Percentiles rank a stretch among this genome's conserved stretches.
These are phyloP conservation scores for Andrena praecox DNA, from an alignment of 2,888 invertebrate genomes.

Conservation along the genomic window DNA sequence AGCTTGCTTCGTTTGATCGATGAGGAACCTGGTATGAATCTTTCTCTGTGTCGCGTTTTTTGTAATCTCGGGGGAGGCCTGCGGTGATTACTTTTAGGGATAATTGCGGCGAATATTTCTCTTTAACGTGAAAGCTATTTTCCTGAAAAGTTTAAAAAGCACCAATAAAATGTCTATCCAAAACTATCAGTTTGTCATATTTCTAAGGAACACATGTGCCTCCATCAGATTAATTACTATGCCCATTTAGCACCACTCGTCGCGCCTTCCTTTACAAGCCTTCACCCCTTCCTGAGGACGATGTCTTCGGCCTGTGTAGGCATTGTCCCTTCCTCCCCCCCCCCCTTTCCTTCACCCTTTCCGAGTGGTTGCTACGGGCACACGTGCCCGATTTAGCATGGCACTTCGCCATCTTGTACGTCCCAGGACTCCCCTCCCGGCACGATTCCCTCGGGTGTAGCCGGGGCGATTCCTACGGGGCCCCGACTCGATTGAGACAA, in stretches of 20 bases:
- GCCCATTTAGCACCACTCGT: not conserved
- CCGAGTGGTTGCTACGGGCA: slow-evolving; percentile 38
- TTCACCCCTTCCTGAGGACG: slow-evolving; percentile 21
- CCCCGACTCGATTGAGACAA: slow-evolving; percentile 69
- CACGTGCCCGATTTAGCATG: slow-evolving; percentile 74
- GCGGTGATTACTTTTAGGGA: too few species aligned
- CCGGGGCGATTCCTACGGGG: slow-evolving; percentile 21
- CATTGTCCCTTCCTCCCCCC: slow-evolving; percentile 59
- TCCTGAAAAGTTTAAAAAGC: too few species aligned
- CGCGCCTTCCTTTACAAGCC: not conserved
- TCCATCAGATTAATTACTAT: too few species aligned
- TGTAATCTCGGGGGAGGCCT: too few species aligned
- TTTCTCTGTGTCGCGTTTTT: too few species aligned
- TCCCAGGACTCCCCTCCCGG: slow-evolving; percentile 14
- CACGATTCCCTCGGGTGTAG: slow-evolving; percentile 36
- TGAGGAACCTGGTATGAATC: too few species aligned
- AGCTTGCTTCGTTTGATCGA: too few species aligned
- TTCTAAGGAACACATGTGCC: too few species aligned
- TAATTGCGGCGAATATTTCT: too few species aligned
- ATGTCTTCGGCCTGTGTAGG: slow-evolving; percentile 57
- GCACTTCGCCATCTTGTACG: slow-evolving; percentile 68
- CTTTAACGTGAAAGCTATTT: too few species aligned
- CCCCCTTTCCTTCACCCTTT: slow-evolving; percentile 58
- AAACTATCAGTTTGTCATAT: too few species aligned
- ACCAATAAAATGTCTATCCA: too few species aligned